A percentile compares a stretch with the other conserved stretches of the same genome.
These are phyloP conservation scores for Chalcosyrphus nemorum DNA, from an alignment of 2,888 invertebrate species.

Conservation along the genomic window DNA sequence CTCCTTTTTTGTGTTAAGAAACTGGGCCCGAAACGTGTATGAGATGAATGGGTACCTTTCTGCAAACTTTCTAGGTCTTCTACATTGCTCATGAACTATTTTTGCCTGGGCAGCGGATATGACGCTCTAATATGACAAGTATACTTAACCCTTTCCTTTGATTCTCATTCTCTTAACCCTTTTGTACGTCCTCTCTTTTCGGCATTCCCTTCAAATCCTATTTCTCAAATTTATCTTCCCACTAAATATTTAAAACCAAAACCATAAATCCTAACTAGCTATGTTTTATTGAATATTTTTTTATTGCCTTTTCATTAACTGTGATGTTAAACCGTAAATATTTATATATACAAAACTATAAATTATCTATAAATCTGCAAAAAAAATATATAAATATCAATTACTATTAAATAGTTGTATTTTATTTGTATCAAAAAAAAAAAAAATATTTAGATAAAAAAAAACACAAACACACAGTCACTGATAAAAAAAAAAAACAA, in stretches of 20 bases:
- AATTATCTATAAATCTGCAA: conserved; percentile 5
- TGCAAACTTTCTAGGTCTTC: no score
- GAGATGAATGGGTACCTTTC: no score
- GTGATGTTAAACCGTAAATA: conserved; percentile 69
- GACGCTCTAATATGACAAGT: no score
- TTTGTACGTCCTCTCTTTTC: no score
- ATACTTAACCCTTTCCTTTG: no score
- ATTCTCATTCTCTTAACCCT: no score
- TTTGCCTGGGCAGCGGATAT: no score
- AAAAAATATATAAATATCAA: conserved; percentile 11
- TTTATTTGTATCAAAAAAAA: conserved; percentile 1
- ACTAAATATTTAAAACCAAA: not conserved
- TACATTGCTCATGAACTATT: no score
- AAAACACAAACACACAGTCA: not conserved
- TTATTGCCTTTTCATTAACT: conserved; percentile 74
- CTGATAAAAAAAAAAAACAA: not conserved
- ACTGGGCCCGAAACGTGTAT: no score
- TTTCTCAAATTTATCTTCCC: no score
- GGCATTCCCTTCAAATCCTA: no score
- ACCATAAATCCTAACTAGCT: not conserved
- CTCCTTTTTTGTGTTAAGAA: no score
- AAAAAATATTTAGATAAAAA: conserved; percentile 9
- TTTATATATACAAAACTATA: conserved; percentile 1
- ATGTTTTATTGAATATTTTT: conserved; percentile 47
- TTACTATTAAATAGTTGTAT: conserved; percentile 23